phyloP scores from a whole-genome alignment of 2,888 invertebrate species.

The Harpalus rufipes region DNA sequence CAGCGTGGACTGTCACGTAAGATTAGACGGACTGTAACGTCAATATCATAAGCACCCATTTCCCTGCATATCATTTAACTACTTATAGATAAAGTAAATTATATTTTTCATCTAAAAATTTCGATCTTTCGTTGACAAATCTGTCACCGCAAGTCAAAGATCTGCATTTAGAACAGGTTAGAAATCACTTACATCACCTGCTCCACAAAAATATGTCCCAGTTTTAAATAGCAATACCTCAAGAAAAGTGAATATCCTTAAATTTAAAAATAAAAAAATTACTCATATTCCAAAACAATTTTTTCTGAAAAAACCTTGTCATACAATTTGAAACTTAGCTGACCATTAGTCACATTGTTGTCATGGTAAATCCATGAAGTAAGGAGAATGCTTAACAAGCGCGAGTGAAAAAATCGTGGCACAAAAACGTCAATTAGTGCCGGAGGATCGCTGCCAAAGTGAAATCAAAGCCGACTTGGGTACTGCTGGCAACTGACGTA shows the following conservation, averaged over 20 bases:
- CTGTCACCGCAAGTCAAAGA: neutral
- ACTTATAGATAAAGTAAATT: too few relatives aligned
- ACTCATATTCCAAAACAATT: neutral
- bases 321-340: neutral
- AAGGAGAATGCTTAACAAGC: neutral
- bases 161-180: neutral
- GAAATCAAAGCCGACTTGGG: neutral
- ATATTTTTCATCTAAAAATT: neutral
- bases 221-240: neutral
- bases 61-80: too few relatives aligned
- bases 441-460: neutral
- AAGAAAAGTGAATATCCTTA: neutral
- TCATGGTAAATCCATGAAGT: neutral
- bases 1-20: too few relatives aligned
- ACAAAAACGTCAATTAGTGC: neutral
- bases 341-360: neutral
- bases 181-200: neutral
- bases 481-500: neutral
- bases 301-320: neutral
- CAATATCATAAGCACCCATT: too few relatives aligned
- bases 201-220: neutral
- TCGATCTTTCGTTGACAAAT: neutral
- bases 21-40: too few relatives aligned
- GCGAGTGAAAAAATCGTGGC: neutral
- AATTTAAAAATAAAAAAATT: conserved; percentile 1